These are phyloP conservation scores for Pelecanoides urinatrix DNA, from an alignment of 2,113 vertebrate genomes.

Conservation along the genomic window DNA sequence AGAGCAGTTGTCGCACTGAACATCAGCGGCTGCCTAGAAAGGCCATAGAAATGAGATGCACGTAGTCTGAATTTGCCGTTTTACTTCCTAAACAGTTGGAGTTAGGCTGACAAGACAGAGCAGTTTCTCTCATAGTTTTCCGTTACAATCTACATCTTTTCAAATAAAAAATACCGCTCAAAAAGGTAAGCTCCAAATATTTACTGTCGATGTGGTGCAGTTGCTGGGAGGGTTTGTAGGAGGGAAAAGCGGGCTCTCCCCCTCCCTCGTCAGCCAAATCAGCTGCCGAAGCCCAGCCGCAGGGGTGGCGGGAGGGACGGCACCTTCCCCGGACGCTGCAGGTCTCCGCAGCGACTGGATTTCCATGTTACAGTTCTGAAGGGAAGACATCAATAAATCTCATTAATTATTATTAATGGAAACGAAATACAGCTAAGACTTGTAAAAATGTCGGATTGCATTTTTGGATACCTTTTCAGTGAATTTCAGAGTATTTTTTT, in stretches of 20 bases:
- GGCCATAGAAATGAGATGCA: neutral
- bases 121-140: neutral
- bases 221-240: no score
- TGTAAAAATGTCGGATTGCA: neutral
- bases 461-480: neutral
- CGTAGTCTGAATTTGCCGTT: no score
- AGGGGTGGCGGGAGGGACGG: accelerated
- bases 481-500: neutral
- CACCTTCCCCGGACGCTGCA: neutral
- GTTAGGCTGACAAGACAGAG: neutral
- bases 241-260: neutral
- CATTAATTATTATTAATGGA: neutral
- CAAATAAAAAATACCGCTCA: neutral
- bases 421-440: neutral
- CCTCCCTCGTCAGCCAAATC: no score
- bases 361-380: neutral
- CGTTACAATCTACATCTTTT: neutral
- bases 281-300: neutral
- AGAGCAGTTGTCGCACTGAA: neutral
- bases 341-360: neutral
- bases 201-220: no score
- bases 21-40: neutral
- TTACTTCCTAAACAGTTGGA: neutral
- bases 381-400: neutral
- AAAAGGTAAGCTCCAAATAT: neutral